Base-by-base conservation (phyloP, 2,888 invertebrate genomes). In the Melanostoma scalare region DNA sequence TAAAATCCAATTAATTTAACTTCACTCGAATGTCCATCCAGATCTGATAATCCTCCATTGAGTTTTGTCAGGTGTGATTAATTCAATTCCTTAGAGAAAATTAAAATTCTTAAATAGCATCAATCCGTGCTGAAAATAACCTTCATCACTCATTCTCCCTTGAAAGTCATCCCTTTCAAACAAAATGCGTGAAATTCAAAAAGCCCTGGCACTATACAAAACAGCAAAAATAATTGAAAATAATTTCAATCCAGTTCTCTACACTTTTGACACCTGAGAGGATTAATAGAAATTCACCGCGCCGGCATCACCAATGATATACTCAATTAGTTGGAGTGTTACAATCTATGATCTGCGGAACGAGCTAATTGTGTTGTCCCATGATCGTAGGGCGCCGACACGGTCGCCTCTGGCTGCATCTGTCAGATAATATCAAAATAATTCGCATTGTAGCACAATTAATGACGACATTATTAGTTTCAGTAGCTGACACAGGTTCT, bases 381-480 rank as follows among this genome's bases (percentile, higher is more conserved):
- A 73, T 58, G 75, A 72, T 71, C 74, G 48, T 65, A 65, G 78
- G 78, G 69, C 65, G 82, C 58, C 74, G n/a, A 48, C 50, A 9
- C 52, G 61, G 20, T 31, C 33, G 60, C 69, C 31, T 33, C 52
- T 68, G 44, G 67, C 42, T 68, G 44, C 58, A 65, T 69, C 65
- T 67, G 84, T 75, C 84, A 79, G 84, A 84, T 84, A 75, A 60
- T 38, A 84, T 84, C 84, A 75, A 58, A 79, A 79, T 74, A 84
- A 63, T 56, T 74, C 67, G 71, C 79, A 79, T 79, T 84, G 79
- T 79, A 44, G 48, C 46, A 84, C 79, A 79, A 84, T 84, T 84
- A 79, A 84, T 84, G 84, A 84, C 69, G 84, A 60, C 84, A 79
- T 84, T 84, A 79, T 84, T 79, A 84, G 84, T 53, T 55, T 48